Percentiles rank a stretch among this genome's conserved stretches.
phyloP scores from a whole-genome alignment of 2,113 vertebrate species.

The Cynocephalus volans region DNA sequence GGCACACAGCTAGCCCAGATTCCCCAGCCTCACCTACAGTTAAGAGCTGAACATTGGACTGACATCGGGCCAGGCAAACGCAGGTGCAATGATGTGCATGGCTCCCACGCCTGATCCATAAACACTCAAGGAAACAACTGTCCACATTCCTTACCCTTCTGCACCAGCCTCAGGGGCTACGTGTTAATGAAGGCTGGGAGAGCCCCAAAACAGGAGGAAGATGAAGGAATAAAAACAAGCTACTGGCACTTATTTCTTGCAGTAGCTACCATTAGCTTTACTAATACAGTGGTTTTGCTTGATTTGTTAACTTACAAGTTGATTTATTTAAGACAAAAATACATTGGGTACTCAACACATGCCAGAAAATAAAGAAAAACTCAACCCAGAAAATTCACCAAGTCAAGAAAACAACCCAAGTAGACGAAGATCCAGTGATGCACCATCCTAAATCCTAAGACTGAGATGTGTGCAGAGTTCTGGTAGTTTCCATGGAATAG shows the following conservation, averaged over 20 bases:
- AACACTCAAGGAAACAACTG: neutral
- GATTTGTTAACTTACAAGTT: neutral
- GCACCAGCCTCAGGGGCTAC: neutral
- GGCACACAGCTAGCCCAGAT: neutral
- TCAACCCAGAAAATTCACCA: neutral
- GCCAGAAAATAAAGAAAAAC: neutral
- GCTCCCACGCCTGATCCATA: neutral
- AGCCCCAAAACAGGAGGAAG: neutral
- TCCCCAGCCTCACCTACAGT: neutral
- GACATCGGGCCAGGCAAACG: neutral
- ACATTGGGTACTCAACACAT: neutral
- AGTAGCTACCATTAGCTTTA: neutral
- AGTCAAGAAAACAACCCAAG: neutral
- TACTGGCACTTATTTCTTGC: neutral
- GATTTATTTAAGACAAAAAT: slow-evolving; percentile 16
- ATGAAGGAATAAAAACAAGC: neutral
- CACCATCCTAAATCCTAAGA: neutral
- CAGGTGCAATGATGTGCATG: rapidly evolving
- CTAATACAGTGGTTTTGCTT: neutral
- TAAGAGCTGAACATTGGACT: neutral
- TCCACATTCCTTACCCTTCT: neutral
- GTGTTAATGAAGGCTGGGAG: neutral
- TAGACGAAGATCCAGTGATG: neutral
- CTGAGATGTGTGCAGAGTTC: neutral
- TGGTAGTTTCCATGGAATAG: neutral